These are phyloP conservation scores for Macrostomum cliftonense DNA, from an alignment of 2,888 invertebrate genomes.

Conservation along the genomic window DNA sequence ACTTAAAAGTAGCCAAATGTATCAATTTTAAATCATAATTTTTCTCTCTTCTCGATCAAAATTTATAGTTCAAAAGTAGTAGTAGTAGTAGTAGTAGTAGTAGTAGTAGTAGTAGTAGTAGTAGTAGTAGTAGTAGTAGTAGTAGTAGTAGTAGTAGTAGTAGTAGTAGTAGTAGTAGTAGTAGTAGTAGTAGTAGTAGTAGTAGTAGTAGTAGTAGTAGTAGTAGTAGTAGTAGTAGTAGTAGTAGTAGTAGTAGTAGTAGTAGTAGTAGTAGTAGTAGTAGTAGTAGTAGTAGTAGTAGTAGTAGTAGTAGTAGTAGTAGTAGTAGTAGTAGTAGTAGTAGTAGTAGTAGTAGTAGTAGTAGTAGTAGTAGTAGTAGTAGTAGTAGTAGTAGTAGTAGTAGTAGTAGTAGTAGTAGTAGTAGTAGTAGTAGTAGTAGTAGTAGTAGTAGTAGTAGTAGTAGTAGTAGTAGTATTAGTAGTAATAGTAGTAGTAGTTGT, in stretches of 20 bases:
- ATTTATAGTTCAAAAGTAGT: too few species aligned
- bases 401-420: background rate
- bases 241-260: constrained; percentile 1
- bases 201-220: constrained; percentile 1
- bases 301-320: background rate
- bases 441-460: background rate
- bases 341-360: background rate
- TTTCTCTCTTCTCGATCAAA: too few species aligned
- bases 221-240: constrained; percentile 2
- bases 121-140: background rate
- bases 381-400: background rate
- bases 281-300: background rate
- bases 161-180: background rate
- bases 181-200: background rate
- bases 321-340: background rate
- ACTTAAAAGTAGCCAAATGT: too few species aligned
- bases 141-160: background rate
- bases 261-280: background rate
- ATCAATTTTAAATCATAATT: too few species aligned
- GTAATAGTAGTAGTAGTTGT: background rate
- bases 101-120: background rate
- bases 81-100: too few species aligned
- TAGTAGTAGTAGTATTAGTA: background rate
- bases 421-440: background rate
- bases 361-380: too few species aligned